These are phyloP conservation scores for Strix occidentalis DNA, from an alignment of 2,797 vertebrate genomes.

Conservation along the genomic window DNA sequence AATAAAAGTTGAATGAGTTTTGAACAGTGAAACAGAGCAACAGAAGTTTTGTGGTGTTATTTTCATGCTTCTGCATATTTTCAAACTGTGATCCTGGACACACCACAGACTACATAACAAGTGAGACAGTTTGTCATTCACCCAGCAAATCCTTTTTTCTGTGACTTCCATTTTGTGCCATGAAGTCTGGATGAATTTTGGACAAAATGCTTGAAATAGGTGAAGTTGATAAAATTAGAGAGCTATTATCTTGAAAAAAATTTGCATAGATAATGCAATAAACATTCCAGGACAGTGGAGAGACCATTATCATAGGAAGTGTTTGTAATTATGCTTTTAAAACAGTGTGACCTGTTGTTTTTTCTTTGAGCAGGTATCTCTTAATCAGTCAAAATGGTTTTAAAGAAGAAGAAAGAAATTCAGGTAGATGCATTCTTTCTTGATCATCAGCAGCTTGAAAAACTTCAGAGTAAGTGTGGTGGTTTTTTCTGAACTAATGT, in stretches of 20 bases:
- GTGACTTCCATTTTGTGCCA: rapidly evolving
- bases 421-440: slow-evolving; percentile 84
- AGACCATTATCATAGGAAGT: not conserved
- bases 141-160: not conserved
- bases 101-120: rapidly evolving
- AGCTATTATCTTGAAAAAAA: not conserved
- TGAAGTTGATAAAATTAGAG: not conserved
- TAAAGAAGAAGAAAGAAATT: slow-evolving; percentile 88
- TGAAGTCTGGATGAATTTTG: not conserved
- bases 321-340: not conserved
- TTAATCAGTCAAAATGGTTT: slow-evolving; percentile 81
- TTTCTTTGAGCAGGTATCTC: not conserved
- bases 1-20: not conserved
- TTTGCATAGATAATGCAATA: not conserved
- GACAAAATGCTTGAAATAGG: not conserved
- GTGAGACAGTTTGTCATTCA: not conserved
- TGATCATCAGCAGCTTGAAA: slow-evolving; percentile 78
- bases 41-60: not conserved
- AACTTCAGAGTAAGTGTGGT: slow-evolving; percentile 78
- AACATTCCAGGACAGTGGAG: not conserved
- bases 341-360: not conserved
- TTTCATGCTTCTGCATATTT: not conserved
- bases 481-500: not conserved
- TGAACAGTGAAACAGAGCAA: not conserved
- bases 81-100: rapidly evolving